Evolutionary conservation across 2,888 invertebrate species (phyloP), one percentile per base, ranked within the genome.

Genomic region (Drosophila testacea): DNA sequence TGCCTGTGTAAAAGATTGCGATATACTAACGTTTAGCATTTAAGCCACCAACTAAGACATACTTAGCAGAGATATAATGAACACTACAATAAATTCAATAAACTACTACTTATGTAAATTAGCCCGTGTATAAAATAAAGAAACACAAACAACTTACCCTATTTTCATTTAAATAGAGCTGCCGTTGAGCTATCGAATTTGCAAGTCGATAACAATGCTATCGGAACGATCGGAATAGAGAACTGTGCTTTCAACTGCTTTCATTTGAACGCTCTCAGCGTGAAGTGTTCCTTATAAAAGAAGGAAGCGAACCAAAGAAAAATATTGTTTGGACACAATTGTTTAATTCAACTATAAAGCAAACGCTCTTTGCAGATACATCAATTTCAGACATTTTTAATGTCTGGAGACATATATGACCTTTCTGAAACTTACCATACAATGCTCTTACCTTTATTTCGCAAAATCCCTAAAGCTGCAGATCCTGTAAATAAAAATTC

Each of bases 121-220:
- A 48, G 16, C 9, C 63, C 46, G 32, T 60, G 63, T 50, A 69
- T 63, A 47, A 38, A 76, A 73, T 59, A 63, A 63, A 69, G 30
- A 54, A 66, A 59, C 44, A 27, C 13, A 28, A 44, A 36, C 3
- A 47, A 13, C 13, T 7, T n/a, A 7, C 1, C 4, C 6, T 6
- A 4, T n/a, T 46, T 46, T 30, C 7, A 32, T 13, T 39, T 41
- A 7, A 54, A 22, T 4, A 16, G 1, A 10, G 28, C 11, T 16
- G 32, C 10, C 10, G 13, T 2, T 9, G 10, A 48, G n/a, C 10
- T 32, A 48, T 48, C 48, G 36, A 38, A 38, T 6, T 48, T 22
- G 6, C 16, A 28, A 39, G n/a, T 9, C 38, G 52, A 41, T 54
- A 54, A 11, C 50, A 51, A 4, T 2, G 36, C 36, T 22, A 36